Conservation (phyloP, 2,888 invertebrate species). For the Harmothoe impar region DNA sequence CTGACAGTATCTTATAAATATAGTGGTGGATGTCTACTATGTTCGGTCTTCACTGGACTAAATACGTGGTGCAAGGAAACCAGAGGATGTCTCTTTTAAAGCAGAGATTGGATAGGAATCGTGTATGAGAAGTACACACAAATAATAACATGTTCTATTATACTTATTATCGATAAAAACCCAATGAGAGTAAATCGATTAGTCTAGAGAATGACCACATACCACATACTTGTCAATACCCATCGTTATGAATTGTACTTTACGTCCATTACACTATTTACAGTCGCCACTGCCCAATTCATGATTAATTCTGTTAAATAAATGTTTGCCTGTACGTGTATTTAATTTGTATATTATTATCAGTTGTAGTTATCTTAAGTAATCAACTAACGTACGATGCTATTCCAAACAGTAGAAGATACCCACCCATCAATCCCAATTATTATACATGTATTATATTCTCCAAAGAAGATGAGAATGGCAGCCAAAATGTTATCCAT, state of each 20-base stretch:
- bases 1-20: neutral
- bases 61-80: slow-evolving; percentile 34
- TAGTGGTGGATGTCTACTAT: neutral
- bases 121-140: neutral
- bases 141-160: too few species aligned
- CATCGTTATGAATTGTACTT: neutral
- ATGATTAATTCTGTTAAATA: neutral
- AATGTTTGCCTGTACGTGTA: neutral
- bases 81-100: neutral
- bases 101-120: neutral
- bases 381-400: neutral
- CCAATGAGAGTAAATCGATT: too few species aligned
- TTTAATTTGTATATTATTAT: neutral
- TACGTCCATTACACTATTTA: neutral
- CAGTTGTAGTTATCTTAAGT: neutral
- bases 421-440: neutral
- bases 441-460: neutral
- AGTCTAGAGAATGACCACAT: too few species aligned
- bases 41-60: slow-evolving; percentile 37
- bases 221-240: too few species aligned
- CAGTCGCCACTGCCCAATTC: slow-evolving; percentile 39
- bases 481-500: neutral
- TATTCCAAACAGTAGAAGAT: neutral
- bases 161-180: too few species aligned
- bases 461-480: neutral